These are phyloP conservation scores for Heptranchias perlo DNA, from an alignment of 2,113 vertebrate genomes.

Conservation along the genomic window DNA sequence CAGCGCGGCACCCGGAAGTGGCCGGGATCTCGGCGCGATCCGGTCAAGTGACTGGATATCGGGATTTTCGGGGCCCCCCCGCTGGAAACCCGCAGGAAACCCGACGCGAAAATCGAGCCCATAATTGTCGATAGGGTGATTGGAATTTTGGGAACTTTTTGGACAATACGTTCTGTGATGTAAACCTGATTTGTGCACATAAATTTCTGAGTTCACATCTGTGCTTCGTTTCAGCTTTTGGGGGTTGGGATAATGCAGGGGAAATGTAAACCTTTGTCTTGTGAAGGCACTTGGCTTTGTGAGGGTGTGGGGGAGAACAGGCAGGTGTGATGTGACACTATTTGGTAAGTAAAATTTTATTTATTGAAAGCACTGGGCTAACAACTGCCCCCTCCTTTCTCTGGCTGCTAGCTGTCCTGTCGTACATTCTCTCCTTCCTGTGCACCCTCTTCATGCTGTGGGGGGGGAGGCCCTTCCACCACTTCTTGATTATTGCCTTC, in stretches of 20 bases:
- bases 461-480: neutral
- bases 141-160: too few species aligned
- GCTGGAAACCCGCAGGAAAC: too few species aligned
- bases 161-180: too few species aligned
- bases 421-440: neutral
- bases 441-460: neutral
- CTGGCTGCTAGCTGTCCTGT: neutral
- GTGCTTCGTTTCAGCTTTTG: neutral
- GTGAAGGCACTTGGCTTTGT: neutral
- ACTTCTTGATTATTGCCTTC: neutral
- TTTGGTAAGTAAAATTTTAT: neutral
- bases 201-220: neutral
- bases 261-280: neutral
- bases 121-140: too few species aligned
- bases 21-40: too few species aligned
- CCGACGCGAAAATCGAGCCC: too few species aligned
- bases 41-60: too few species aligned
- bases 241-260: neutral
- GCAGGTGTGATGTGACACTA: neutral
- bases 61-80: too few species aligned
- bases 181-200: neutral
- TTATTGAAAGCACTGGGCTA: neutral
- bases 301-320: neutral
- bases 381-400: neutral
- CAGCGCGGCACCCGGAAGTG: too few species aligned